Evolutionary conservation across 37 sponge, comb jelly and placozoan genomes (phyloP).

Genomic region (Petrosia ficiformis): DNA sequence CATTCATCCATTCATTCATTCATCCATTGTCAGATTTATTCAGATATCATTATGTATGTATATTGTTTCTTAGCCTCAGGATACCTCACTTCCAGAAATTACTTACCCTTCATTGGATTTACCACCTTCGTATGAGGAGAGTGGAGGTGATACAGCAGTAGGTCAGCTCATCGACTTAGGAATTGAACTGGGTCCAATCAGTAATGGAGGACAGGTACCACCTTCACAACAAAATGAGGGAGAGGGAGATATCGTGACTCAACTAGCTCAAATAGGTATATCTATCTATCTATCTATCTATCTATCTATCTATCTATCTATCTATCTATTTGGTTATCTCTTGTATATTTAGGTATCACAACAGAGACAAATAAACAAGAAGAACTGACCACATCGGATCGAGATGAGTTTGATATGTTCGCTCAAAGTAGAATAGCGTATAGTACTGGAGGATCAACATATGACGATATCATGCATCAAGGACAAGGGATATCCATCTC

Average conservation of each 20-base stretch:
- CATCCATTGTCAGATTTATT: too few species aligned
- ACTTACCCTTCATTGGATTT: constrained; percentile 24
- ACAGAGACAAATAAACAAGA: not conserved
- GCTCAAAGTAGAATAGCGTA: constrained; percentile 82
- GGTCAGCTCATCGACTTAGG: constrained; percentile 77
- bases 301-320: too few species aligned
- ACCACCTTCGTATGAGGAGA: constrained; percentile 7
- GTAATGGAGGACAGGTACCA: not conserved
- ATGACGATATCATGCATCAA: constrained; percentile 43
- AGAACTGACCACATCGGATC: not conserved
- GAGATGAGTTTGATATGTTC: constrained; percentile 97
- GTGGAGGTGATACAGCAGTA: constrained; percentile 5
- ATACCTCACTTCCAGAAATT: constrained; percentile 25
- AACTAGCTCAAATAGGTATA: constrained; percentile 24
- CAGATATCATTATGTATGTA: not conserved
- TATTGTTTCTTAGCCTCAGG: constrained; percentile 12
- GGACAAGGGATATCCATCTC: constrained; percentile 38
- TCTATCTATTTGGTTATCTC: too few species aligned
- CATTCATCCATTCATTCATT: too few species aligned
- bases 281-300: too few species aligned
- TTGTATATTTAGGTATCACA: too few species aligned
- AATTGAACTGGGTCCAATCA: constrained; percentile 38
- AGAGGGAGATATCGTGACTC: constrained; percentile 38
- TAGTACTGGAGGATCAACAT: constrained; percentile 50
- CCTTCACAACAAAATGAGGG: not conserved